Evolutionary conservation across 2,888 invertebrate species (phyloP).

Genomic region (Brenthis daphne): DNA sequence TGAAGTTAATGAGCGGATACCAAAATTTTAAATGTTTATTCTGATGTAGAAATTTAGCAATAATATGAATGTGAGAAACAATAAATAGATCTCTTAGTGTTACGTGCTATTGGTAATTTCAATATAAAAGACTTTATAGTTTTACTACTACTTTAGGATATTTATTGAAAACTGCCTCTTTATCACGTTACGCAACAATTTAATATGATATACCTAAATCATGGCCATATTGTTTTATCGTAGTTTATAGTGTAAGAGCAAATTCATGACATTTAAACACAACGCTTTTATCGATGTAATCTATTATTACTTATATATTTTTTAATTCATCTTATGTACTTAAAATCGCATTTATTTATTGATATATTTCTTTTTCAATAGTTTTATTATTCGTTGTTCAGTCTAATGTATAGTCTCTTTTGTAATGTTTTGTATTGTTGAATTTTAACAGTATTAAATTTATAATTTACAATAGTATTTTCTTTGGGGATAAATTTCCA

Average conservation of each 20-base stretch:
- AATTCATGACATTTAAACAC: constrained; percentile 35
- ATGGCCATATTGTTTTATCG: constrained; percentile 40
- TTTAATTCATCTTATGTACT: constrained; percentile 32
- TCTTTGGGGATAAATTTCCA: constrained; percentile 8
- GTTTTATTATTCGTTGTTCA: constrained; percentile 55
- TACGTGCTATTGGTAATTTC: constrained; percentile 38
- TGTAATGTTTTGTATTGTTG: constrained; percentile 76
- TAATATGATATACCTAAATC: constrained; percentile 28
- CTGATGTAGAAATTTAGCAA: constrained; percentile 21
- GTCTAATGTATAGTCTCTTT: constrained; percentile 64
- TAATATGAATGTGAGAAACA: constrained; percentile 42
- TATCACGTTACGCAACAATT: constrained; percentile 27
- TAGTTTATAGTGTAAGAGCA: constrained; percentile 37
- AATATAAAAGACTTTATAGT: constrained; percentile 29
- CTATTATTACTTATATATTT: constrained; percentile 25
- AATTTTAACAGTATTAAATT: constrained; percentile 80
- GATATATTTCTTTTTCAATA: constrained; percentile 40
- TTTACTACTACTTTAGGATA: constrained; percentile 35
- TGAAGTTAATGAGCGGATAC: constrained; percentile 3
- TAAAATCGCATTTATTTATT: constrained; percentile 49
- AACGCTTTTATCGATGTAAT: constrained; percentile 32
- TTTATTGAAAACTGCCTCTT: constrained; percentile 32
- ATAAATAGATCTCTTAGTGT: constrained; percentile 48
- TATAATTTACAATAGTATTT: constrained; percentile 48
- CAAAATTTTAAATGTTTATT: constrained; percentile 10